Evolutionary conservation across 2,113 vertebrate species (phyloP).

Genomic region (Perognathus longimembris): DNA sequence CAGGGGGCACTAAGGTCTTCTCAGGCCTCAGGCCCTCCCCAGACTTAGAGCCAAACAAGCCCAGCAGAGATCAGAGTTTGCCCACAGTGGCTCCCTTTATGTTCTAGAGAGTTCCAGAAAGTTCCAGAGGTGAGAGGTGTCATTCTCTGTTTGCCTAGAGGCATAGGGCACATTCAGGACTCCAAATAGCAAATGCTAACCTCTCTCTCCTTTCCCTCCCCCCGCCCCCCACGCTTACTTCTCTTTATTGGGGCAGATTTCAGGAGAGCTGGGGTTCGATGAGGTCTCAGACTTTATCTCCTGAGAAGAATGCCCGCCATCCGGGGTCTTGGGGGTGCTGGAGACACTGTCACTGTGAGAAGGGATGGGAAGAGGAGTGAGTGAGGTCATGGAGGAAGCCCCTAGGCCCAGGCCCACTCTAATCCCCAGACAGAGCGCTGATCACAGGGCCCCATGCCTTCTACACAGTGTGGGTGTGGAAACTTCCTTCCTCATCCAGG

Average conservation of each 20-base stretch:
- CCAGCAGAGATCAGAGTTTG: not conserved
- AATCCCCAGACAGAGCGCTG: not conserved
- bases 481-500: not conserved
- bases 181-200: not conserved
- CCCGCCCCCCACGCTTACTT: conserved; percentile 86
- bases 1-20: rapidly evolving
- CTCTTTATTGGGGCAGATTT: conserved; percentile 94
- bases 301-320: conserved; percentile 90
- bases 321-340: conserved; percentile 91
- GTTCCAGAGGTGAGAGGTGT: not conserved
- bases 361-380: conserved; percentile 35
- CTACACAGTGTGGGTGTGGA: not conserved
- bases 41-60: not conserved
- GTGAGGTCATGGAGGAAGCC: not conserved
- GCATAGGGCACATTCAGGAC: not conserved
- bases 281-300: conserved; percentile 93
- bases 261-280: conserved; percentile 96
- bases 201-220: not conserved
- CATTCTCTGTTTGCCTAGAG: not conserved
- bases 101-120: not conserved
- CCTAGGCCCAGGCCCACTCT: not conserved
- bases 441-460: not conserved
- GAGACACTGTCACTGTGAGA: conserved; percentile 88
- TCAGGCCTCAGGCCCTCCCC: not conserved
- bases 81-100: not conserved